Evolutionary conservation across 2,888 invertebrate genomes (phyloP).

Genomic region (Meiosimyza platycephala): DNA sequence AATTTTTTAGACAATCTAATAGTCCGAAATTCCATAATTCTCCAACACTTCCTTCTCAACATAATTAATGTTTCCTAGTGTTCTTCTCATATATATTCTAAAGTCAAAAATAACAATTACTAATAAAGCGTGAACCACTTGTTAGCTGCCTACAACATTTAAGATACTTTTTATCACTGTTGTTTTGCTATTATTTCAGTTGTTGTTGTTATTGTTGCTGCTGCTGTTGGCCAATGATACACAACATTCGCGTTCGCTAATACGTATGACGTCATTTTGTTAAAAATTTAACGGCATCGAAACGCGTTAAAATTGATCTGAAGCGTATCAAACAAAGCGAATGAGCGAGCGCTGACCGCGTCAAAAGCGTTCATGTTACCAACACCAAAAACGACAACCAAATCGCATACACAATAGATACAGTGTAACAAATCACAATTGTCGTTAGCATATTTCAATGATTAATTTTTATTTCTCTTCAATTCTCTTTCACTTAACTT

Average conservation of each 20-base stretch:
- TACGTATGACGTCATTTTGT: constrained; percentile 9
- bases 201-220: constrained; percentile 1
- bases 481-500: not conserved
- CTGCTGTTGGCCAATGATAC: not conserved
- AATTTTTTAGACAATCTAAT: no score
- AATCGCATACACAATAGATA: not conserved
- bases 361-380: constrained; percentile 18
- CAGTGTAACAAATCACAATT: not conserved
- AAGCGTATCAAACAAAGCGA: constrained; percentile 13
- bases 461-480: not conserved
- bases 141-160: no score
- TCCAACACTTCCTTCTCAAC: no score
- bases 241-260: not conserved
- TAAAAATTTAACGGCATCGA: not conserved
- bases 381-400: not conserved
- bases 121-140: no score
- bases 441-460: no score
- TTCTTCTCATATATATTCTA: no score
- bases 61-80: no score
- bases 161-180: no score
- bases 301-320: constrained; percentile 15
- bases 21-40: no score
- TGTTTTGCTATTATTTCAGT: not conserved
- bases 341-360: constrained; percentile 18
- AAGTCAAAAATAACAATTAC: no score